Base-by-base conservation (phyloP, 2,113 vertebrate species). In the Hippocampus comes region DNA sequence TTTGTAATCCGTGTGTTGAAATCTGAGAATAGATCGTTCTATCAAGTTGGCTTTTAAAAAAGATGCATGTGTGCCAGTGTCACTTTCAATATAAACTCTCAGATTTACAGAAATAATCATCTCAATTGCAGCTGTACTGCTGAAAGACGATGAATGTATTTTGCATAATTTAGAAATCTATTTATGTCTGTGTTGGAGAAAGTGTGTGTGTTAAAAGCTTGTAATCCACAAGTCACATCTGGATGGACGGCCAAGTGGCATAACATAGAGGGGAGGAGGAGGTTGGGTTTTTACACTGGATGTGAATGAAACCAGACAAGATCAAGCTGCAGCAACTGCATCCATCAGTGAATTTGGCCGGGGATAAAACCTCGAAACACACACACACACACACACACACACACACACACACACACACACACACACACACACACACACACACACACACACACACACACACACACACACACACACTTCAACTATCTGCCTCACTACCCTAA, bases 221-320 rank as follows among this genome's bases (percentile, higher is more conserved):
- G 87, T 86, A 88, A 88, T 88, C 89, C 89, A 84, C 61, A 74
- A 73, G 82, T 84, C 80, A 90, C 86, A 89, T 89, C 84, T 86
- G 84, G 84, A 82, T 77, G 72, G 75, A 77, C 69, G 67, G 82
- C 70, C 75, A 83, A 87, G 65, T 79, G 67, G 38, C 81, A 75
- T 71, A 75, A 55, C 71, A 74, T 69, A 77, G 49, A 12, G 15
- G n/a, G 2, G 10, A 1, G 42, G 27, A 38, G 76, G 69, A 72
- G 69, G 56, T 8, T 15, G 68, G 75, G 75, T 49, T 72, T 71
- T 81, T 70, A 61, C 70, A 79, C 15, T 51, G 25, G 71, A 83
- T 72, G 49, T 83, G 72, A 78, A 79, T 83, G 74, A 82, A 86
- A 85, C 80, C 65, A 81, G 69, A 23, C 41, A 27, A 82, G 59